Evolutionary conservation across 35 echinoderm and acorn worm genomes (phyloP).

Genomic region (Ophiothrix spiculata): DNA sequence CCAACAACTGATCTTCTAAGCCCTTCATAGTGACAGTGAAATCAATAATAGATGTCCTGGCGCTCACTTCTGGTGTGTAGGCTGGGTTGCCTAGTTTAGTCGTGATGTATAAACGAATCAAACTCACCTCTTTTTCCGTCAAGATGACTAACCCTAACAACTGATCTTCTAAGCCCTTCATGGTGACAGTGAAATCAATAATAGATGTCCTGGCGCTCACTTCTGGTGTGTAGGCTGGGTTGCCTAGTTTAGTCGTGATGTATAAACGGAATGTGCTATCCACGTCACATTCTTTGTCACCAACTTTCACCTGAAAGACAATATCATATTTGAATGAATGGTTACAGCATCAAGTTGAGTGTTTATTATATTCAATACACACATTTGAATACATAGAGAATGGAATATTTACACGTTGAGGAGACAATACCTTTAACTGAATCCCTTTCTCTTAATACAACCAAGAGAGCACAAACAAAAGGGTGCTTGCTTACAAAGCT

Average conservation of each 20-base stretch:
- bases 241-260: conserved; percentile 95
- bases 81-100: conserved; percentile 95
- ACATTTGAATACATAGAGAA: no score
- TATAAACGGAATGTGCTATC: conserved; percentile 66
- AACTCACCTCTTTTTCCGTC: conserved; percentile 76
- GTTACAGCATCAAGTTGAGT: no score
- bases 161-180: conserved; percentile 90
- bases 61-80: conserved; percentile 94
- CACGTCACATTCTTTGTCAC: conserved; percentile 95
- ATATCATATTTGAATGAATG: no score
- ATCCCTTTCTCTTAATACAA: no score
- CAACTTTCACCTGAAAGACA: conserved; percentile 83
- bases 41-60: conserved; percentile 82
- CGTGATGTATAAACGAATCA: conserved; percentile 62
- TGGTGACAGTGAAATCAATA: conserved; percentile 98
- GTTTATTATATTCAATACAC: no score
- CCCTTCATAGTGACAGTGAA: conserved; percentile 99
- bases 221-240: conserved; percentile 96
- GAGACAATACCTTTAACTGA: no score
- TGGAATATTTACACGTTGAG: no score
- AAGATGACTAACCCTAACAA: conserved; percentile 92
- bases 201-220: conserved; percentile 87
- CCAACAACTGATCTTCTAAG: conserved; percentile 82
- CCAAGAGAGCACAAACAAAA: no score
- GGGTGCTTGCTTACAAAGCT: no score